Base-by-base conservation (phyloP, 2,888 invertebrate species). In the Phengaris alcon region DNA sequence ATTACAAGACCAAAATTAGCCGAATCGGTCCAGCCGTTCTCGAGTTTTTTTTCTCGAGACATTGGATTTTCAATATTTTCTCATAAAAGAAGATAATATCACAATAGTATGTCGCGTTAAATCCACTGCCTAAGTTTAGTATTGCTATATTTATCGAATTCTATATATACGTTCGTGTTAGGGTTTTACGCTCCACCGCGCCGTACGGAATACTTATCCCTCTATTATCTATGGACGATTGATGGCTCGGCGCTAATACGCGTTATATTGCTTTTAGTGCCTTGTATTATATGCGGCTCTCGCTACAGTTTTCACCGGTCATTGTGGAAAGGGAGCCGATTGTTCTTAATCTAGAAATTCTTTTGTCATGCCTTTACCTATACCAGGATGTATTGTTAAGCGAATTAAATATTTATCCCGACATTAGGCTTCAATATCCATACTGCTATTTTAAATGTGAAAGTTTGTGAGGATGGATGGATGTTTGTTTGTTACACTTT, bases 191-290 rank as follows among this genome's bases (percentile, higher is more conserved):
- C 35, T 64, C 64, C 35, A 64, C 35, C 15, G 35, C 35, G 35
- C 35, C 15, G 35, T 35, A 12, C 64, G 22, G 9, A 35, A 64
- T n/a, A 64, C 64, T 35, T 64, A 35, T 22, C 64, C 64, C 12
- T 64, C 12, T 64, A 55, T 55, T 55, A 55, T 55, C 64, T 35
- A 64, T 64, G 64, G 64, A 64, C 35, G 64, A 35, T 35, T 64
- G 64, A 64, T 64, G 10, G 35, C 64, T 35, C 35, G 13, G 44
- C 52, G 52, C 35, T 64, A 64, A 64, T 35, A 64, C 64, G 12
- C 13, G 35, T 13, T 64, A 44, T 35, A n/a, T 55, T 64, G 9
- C 48, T 48, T 48, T 48, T 48, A 48, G 8, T 59, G 35, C 64
- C 35, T 64, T 9, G 59, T 59, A 44, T 10, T 64, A 12, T 22